phyloP scores from a whole-genome alignment of 2,113 vertebrate species.

The rabbit (Oryctolagus cuniculus) region mOryCun1.1 NC_091441.1:97504001-97504500 shows the following conservation, averaged over 20 bases:
- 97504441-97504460: neutral
- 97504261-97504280: conserved; percentile 97
- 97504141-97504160: neutral
- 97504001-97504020: neutral
- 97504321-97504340: conserved; percentile 96
- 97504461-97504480: neutral
- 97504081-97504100: fast-evolving
- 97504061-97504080: neutral
- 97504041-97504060: fast-evolving
- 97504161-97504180: neutral
- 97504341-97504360: conserved; percentile 98
- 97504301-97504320: conserved; percentile 97
- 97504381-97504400: conserved; percentile 96
- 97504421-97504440: neutral
- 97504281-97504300: conserved; percentile 97
- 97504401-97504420: conserved; percentile 96
- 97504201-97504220: neutral
- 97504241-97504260: conserved; percentile 92
- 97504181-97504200: neutral
- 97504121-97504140: neutral
- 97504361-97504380: conserved; percentile 95
- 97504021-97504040: neutral
- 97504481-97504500: fast-evolving
- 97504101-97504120: neutral
- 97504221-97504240: neutral